Evolutionary conservation across 2,797 vertebrate genomes (phyloP), one percentile per base, ranked within the genome.

Genomic region (Carapus acus): DNA sequence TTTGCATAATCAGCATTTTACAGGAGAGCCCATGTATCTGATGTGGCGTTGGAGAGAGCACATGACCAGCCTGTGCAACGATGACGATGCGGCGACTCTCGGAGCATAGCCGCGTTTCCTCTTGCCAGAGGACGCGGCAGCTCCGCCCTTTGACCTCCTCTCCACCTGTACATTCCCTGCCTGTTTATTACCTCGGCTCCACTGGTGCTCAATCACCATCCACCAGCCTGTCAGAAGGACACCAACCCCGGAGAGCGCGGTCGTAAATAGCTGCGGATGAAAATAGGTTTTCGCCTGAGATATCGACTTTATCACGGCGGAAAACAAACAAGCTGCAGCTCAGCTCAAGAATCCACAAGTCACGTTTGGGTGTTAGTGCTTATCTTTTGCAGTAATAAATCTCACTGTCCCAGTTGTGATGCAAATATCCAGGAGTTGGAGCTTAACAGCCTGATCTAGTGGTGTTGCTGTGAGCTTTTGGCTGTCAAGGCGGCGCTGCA

Each of bases 1-100:
- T 84, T 76, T 76, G 55, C 64, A 77, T 83, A 81, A 79, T 79
- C 74, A 79, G 73, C 73, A 73, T 80, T n/a, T 81, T 79, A 69
- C 69, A 65, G 76, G 56, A 70, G 71, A 72, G 69, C 65, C 60
- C 70, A 79, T 81, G 57, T 33, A 70, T 52, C 67, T 43, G 33
- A 44, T 58, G 43, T 67, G 56, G 51, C 60, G 13, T n/a, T n/a
- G n/a, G n/a, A n/a, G n/a, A n/a, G n/a, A 29, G 49, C 63, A 65
- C 69, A 73, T 67, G 76, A 85, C 75, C 77, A 66, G 67, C 52
- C 58, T 81, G 59, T 73, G 63, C 67, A 75, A 54, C 20, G 38
- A 45, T 45, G 44, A 39, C 47, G 4, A 7, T 4, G 9, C 4
- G 3, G 14, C 3, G 14, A 18, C 7, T 17, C 43, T 50, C 11